Evolutionary conservation across 2,113 vertebrate species (phyloP).

Genomic region (Malurus melanocephalus): DNA sequence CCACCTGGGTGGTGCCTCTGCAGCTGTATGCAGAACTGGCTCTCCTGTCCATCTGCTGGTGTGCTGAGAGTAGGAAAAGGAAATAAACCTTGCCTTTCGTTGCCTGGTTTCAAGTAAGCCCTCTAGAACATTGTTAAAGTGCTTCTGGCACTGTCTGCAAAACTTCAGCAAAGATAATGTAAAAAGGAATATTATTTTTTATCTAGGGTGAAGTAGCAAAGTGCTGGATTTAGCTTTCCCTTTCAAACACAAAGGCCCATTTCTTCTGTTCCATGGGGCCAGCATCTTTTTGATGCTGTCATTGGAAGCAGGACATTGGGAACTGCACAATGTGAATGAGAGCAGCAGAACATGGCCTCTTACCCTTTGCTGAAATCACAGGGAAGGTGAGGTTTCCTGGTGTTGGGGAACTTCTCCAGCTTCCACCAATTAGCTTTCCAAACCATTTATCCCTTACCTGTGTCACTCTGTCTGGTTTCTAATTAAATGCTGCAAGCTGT

Average conservation of each 20-base stretch:
- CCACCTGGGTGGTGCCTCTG: background rate
- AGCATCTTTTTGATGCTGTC: background rate
- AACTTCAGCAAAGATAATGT: background rate
- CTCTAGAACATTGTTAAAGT: background rate
- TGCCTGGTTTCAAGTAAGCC: background rate
- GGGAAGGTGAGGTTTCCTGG: background rate
- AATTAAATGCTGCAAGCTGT: background rate
- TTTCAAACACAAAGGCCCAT: background rate
- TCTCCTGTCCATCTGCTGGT: background rate
- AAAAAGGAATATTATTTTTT: constrained; percentile 3
- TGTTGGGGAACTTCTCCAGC: background rate
- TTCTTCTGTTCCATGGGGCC: background rate
- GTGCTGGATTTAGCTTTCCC: constrained; percentile 8
- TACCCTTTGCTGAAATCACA: background rate
- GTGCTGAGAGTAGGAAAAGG: background rate
- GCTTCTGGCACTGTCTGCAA: background rate
- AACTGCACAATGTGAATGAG: background rate
- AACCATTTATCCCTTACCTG: background rate
- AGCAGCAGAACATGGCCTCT: background rate
- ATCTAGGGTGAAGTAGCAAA: background rate
- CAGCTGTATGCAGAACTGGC: background rate
- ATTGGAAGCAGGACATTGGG: background rate
- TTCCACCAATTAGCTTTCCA: background rate
- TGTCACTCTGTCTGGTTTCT: background rate
- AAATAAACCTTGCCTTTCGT: background rate